Evolutionary conservation across 2,113 vertebrate genomes (phyloP).

Genomic region (Sylvilagus bachmani): DNA sequence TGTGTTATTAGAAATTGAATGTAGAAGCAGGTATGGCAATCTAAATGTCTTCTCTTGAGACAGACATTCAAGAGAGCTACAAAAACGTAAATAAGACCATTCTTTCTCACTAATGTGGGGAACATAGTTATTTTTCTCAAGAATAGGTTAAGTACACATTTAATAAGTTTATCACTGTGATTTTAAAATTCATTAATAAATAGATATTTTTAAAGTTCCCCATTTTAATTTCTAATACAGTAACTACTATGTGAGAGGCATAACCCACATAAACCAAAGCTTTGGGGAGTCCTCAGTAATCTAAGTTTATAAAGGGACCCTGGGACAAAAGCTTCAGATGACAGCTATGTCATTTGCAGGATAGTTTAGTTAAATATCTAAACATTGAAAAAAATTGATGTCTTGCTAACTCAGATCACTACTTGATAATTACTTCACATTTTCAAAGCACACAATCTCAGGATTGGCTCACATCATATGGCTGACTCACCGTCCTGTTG

Average conservation of each 20-base stretch:
- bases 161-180: conserved; percentile 5
- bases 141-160: not conserved
- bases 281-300: not conserved
- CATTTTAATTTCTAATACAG: conserved; percentile 56
- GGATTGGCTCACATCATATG: conserved; percentile 15
- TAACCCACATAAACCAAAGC: conserved; percentile 38
- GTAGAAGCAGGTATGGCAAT: not conserved
- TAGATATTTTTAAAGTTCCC: not conserved
- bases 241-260: not conserved
- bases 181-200: conserved; percentile 51
- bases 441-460: conserved; percentile 51
- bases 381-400: not conserved
- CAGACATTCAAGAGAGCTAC: not conserved
- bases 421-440: conserved; percentile 58
- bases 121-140: not conserved
- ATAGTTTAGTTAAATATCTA: conserved; percentile 47
- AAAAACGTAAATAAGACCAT: conserved; percentile 7
- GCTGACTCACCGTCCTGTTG: conserved; percentile 23
- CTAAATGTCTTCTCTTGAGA: conserved; percentile 19
- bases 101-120: not conserved
- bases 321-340: conserved; percentile 15
- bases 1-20: not conserved
- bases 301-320: conserved; percentile 25
- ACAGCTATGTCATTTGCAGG: not conserved
- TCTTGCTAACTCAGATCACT: conserved; percentile 28